Evolutionary conservation across 2,113 vertebrate genomes (phyloP).

Genomic region (Tachycineta bicolor): DNA sequence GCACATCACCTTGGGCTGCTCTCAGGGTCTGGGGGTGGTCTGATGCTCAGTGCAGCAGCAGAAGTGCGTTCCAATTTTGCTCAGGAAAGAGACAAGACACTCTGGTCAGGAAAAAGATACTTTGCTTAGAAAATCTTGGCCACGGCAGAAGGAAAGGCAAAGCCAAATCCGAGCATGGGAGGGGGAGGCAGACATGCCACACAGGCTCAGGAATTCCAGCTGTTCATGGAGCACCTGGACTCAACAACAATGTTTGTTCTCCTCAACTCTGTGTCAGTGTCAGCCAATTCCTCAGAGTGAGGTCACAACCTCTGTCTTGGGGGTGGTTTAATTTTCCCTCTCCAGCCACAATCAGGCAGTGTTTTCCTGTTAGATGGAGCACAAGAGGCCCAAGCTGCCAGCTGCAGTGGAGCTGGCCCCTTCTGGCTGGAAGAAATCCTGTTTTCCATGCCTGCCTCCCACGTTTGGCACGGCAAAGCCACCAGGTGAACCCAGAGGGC

Average conservation of each 20-base stretch:
- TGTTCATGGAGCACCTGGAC: conserved; percentile 17
- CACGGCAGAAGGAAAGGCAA: background rate
- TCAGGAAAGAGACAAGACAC: background rate
- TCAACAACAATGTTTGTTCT: background rate
- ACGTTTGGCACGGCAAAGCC: conserved; percentile 9
- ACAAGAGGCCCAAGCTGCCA: background rate
- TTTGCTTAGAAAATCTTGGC: background rate
- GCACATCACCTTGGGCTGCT: background rate
- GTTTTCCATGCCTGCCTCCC: background rate
- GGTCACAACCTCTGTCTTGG: background rate
- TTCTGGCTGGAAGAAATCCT: background rate
- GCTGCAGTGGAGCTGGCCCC: background rate
- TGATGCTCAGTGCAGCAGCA: background rate
- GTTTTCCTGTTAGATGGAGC: background rate
- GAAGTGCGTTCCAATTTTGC: background rate
- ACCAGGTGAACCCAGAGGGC: conserved; percentile 1
- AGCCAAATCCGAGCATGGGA: background rate
- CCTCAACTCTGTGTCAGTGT: background rate
- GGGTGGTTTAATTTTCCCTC: background rate
- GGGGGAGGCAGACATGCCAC: background rate
- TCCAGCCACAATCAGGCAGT: background rate
- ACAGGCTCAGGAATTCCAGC: conserved; percentile 2
- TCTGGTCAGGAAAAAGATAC: background rate
- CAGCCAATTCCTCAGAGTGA: background rate
- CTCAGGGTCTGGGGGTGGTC: conserved; percentile 3